Percentiles rank a stretch among this genome's conserved stretches.
These are phyloP conservation scores for Himalopsyche kuldschensis DNA, from an alignment of 2,888 invertebrate species.

Conservation along the genomic window DNA sequence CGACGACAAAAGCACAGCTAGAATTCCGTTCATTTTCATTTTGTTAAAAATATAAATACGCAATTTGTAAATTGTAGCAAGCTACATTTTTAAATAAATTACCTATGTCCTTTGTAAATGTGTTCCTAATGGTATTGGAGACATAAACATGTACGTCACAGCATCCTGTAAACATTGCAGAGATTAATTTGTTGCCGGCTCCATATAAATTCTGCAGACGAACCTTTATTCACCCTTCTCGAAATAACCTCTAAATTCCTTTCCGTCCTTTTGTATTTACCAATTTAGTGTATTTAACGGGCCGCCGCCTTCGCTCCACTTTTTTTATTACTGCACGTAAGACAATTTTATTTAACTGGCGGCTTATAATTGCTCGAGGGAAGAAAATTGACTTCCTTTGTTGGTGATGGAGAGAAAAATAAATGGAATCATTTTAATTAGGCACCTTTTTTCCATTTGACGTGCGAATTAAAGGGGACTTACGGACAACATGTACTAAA, in stretches of 20 bases:
- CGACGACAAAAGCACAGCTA: too few species aligned
- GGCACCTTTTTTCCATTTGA: not conserved
- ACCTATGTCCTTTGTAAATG: too few species aligned
- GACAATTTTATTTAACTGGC: not conserved
- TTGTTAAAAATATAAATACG: too few species aligned
- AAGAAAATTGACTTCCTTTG: not conserved
- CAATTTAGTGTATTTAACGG: not conserved
- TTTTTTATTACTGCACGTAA: not conserved
- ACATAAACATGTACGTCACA: not conserved
- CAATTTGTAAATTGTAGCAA: too few species aligned
- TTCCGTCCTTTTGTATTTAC: not conserved
- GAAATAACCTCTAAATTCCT: not conserved
- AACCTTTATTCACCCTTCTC: not conserved
- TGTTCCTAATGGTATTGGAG: not conserved
- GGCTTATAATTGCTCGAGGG: not conserved
- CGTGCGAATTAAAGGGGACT: not conserved
- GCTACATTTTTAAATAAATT: too few species aligned
- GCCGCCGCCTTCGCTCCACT: not conserved
- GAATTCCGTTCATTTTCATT: too few species aligned
- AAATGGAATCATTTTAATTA: not conserved
- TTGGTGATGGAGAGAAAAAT: not conserved
- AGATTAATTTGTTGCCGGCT: not conserved
- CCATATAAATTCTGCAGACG: not conserved
- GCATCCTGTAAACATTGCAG: not conserved
- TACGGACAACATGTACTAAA: too few species aligned